Conservation (phyloP, 2,113 vertebrate genomes). For the Python bivittatus region DNA sequence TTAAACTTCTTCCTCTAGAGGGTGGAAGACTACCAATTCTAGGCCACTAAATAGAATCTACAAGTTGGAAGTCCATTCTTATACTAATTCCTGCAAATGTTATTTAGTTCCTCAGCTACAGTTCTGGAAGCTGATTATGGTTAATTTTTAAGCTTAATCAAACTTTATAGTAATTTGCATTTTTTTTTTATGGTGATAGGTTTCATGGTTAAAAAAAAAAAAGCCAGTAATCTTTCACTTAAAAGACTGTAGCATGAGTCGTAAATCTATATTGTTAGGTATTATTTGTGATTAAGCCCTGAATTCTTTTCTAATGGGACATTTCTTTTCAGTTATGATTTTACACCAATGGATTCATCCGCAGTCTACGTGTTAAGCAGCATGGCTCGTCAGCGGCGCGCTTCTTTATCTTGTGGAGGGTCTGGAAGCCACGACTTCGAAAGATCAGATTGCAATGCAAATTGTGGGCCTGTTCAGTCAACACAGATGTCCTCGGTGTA, state of each 20-base stretch:
- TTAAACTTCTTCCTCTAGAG: constrained; percentile 49
- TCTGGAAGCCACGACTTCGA: constrained; percentile 86
- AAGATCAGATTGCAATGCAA: constrained; percentile 81
- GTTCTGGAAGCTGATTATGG: background rate
- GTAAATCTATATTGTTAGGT: background rate
- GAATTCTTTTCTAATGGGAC: background rate
- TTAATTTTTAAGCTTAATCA: background rate
- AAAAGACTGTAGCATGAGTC: background rate
- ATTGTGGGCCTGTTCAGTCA: constrained; percentile 75
- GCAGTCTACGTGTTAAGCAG: constrained; percentile 98
- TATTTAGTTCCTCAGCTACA: background rate
- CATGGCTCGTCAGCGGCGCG: constrained; percentile 97
- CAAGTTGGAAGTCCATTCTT: background rate
- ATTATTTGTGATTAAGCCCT: background rate
- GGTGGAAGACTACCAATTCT: constrained; percentile 39
- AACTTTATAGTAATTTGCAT: background rate
- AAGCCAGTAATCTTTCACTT: background rate
- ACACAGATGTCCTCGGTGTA: constrained; percentile 81
- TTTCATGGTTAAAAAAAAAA: background rate
- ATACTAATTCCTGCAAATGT: background rate
- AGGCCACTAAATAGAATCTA: fast-evolving
- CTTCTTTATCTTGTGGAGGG: constrained; percentile 88
- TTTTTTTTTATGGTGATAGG: background rate
- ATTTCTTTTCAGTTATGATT: constrained; percentile 84
- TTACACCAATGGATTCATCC: constrained; percentile 96